Evolutionary conservation across 2,888 invertebrate species (phyloP).

Genomic region (Tryphoninae sp.): DNA sequence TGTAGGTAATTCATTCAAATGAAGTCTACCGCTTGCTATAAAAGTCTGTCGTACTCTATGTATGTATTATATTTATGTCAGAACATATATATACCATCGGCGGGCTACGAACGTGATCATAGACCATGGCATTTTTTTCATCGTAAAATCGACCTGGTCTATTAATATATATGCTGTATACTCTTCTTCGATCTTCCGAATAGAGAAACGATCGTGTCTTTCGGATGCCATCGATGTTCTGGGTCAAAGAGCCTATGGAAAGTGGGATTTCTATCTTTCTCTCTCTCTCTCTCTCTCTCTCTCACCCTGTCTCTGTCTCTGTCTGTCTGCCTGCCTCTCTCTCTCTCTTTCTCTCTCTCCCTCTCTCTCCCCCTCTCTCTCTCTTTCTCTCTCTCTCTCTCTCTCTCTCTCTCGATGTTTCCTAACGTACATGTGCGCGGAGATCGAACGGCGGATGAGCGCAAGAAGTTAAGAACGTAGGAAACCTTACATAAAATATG

Average conservation of each 20-base stretch:
- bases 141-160: slow-evolving; percentile 5
- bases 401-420: too few relatives aligned
- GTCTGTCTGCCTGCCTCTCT: too few relatives aligned
- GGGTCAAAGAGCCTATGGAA: too few relatives aligned
- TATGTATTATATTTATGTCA: too few relatives aligned
- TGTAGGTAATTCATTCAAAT: background rate
- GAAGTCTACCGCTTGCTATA: too few relatives aligned
- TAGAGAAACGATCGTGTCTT: too few relatives aligned
- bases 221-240: too few relatives aligned
- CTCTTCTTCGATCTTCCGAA: background rate
- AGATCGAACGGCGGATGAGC: background rate
- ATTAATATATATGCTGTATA: slow-evolving; percentile 6
- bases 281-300: slow-evolving; percentile 3
- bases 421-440: background rate
- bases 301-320: too few relatives aligned
- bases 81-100: too few relatives aligned
- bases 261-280: background rate
- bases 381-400: slow-evolving; percentile 8
- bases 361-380: slow-evolving; percentile 8
- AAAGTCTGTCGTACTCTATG: too few relatives aligned
- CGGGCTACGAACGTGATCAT: too few relatives aligned
- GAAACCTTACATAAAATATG: background rate
- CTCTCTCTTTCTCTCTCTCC: slow-evolving; percentile 6
- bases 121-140: slow-evolving; percentile 18
- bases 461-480: slow-evolving; percentile 4